These are phyloP conservation scores for Mustela lutreola DNA, from an alignment of 2,113 vertebrate species.

Conservation along the genomic window DNA sequence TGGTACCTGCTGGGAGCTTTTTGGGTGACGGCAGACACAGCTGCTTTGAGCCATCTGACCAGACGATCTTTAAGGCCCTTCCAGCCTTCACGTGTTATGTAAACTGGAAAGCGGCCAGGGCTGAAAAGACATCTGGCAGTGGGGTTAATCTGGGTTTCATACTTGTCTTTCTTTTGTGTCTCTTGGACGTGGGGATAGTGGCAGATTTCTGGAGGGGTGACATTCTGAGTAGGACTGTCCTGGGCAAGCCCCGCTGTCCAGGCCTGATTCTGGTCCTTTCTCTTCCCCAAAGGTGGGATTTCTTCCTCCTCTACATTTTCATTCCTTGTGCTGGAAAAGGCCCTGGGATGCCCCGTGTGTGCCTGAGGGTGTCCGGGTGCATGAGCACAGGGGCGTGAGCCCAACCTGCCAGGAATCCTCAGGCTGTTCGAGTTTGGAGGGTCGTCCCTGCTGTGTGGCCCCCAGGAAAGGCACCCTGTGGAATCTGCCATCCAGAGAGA, in stretches of 20 bases:
- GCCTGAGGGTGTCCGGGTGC: fast-evolving
- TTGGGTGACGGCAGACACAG: fast-evolving
- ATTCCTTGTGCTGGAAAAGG: neutral
- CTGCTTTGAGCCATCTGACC: neutral
- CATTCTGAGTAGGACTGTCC: neutral
- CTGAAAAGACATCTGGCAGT: neutral
- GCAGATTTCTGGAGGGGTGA: fast-evolving
- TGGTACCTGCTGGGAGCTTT: neutral
- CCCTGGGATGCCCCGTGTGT: neutral
- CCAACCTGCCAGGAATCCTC: neutral
- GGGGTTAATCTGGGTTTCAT: neutral
- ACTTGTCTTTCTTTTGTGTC: neutral
- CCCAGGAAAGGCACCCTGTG: neutral
- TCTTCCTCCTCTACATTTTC: neutral
- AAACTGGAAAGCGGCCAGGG: neutral
- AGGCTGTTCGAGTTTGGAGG: neutral
- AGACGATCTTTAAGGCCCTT: neutral
- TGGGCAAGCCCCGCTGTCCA: neutral
- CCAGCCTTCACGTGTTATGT: neutral
- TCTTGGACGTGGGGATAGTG: neutral
- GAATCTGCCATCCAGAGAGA: neutral
- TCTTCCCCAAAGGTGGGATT: neutral
- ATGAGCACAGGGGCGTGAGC: neutral
- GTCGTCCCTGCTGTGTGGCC: no score
- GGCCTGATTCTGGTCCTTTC: neutral